phyloP scores from a whole-genome alignment of 2,888 invertebrate species.

The Cremastinae sp. region DNA sequence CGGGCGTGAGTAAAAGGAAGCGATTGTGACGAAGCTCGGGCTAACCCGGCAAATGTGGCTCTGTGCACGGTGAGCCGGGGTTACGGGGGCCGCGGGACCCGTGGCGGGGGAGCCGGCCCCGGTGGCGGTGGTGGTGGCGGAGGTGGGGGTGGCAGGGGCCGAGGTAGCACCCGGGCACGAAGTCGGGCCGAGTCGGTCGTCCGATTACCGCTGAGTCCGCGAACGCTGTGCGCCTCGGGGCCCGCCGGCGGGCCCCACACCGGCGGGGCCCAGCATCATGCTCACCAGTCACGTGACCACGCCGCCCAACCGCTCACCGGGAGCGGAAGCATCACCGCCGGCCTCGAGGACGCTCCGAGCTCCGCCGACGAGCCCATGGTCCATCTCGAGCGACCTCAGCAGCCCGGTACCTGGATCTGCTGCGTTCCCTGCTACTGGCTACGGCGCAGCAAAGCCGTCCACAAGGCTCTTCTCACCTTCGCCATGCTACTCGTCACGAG shows the following conservation, averaged over 20 bases:
- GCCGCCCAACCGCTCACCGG: constrained; percentile 52
- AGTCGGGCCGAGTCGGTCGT: constrained; percentile 69
- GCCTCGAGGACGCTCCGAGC: constrained; percentile 64
- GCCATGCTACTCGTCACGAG: constrained; percentile 84
- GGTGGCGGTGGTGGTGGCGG: constrained; percentile 48
- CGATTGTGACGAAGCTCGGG: constrained; percentile 62
- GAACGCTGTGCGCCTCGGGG: constrained; percentile 71
- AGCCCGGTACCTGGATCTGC: constrained; percentile 82
- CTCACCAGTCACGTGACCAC: constrained; percentile 53
- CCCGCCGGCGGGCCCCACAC: constrained; percentile 68
- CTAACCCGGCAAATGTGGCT: constrained; percentile 78
- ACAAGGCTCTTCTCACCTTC: constrained; percentile 83
- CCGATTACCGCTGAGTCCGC: constrained; percentile 73
- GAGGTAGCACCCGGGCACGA: constrained; percentile 66
- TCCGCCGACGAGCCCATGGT: constrained; percentile 76
- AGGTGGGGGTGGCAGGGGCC: constrained; percentile 36
- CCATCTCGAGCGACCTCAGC: constrained; percentile 71
- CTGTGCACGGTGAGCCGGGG: constrained; percentile 78
- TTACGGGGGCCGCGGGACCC: constrained; percentile 76
- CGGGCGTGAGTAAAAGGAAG: constrained; percentile 54
- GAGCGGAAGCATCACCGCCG: constrained; percentile 57
- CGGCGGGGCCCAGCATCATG: constrained; percentile 59
- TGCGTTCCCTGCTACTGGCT: constrained; percentile 84
- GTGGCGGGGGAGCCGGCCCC: constrained; percentile 64
- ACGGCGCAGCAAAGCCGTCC: constrained; percentile 82